Evolutionary conservation across 2,797 vertebrate genomes (phyloP).

Genomic region (Aratinga solstitialis): DNA sequence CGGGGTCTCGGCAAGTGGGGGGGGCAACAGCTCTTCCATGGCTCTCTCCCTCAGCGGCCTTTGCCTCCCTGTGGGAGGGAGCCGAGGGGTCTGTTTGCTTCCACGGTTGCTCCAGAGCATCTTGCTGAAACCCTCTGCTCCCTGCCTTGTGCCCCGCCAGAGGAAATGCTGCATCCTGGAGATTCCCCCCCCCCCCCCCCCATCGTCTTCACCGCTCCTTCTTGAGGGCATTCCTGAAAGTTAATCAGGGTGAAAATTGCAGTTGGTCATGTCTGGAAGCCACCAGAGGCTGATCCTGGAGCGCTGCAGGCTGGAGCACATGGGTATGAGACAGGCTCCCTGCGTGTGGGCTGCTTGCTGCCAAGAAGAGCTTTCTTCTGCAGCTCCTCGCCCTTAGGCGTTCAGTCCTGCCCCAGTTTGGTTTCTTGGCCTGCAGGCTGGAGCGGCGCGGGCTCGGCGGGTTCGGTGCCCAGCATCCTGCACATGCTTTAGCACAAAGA

Average conservation of each 20-base stretch:
- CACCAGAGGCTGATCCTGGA: constrained; percentile 58
- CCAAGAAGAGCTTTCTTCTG: constrained; percentile 41
- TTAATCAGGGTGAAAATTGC: constrained; percentile 79
- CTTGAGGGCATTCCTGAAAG: constrained; percentile 74
- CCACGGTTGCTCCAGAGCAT: neutral
- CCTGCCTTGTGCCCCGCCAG: neutral
- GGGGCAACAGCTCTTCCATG: neutral
- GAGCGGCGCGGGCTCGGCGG: neutral
- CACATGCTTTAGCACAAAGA: neutral
- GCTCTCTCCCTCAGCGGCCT: neutral
- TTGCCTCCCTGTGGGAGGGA: neutral
- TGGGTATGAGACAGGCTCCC: constrained; percentile 36
- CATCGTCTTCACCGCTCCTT: constrained; percentile 43
- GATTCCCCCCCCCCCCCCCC: neutral
- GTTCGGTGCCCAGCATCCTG: neutral
- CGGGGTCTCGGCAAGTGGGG: fast-evolving
- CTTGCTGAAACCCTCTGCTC: neutral
- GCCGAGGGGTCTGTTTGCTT: neutral
- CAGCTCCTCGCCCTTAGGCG: neutral
- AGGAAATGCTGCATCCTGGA: neutral
- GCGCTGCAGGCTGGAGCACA: constrained; percentile 56
- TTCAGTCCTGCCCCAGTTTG: neutral
- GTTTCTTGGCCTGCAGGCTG: neutral
- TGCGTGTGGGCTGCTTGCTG: constrained; percentile 45
- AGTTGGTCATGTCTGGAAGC: constrained; percentile 74